Percentiles rank a stretch among this genome's conserved stretches.
Evolutionary conservation across 2,888 invertebrate species (phyloP).

Genomic region (Dilophus febrilis): DNA sequence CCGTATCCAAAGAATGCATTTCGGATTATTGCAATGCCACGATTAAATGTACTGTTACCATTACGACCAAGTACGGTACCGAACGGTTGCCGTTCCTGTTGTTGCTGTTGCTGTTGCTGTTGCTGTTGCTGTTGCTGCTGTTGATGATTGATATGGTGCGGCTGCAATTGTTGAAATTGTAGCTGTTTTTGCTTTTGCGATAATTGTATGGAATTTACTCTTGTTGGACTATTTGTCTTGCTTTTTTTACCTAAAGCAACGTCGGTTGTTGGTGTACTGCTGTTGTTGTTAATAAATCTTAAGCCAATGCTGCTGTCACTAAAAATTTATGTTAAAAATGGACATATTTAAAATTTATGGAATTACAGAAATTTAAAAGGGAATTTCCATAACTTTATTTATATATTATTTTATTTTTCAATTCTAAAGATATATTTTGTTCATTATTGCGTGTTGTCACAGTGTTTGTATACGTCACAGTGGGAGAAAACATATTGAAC

Average conservation of each 20-base stretch:
- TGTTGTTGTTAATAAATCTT: too few relatives aligned
- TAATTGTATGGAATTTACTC: neutral
- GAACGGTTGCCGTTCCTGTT: neutral
- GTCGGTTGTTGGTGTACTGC: neutral
- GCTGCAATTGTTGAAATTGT: neutral
- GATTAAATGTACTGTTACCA: neutral
- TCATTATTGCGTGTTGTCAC: too few relatives aligned
- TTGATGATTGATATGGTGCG: neutral
- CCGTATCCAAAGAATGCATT: neutral
- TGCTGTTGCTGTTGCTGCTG: neutral
- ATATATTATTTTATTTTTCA: neutral
- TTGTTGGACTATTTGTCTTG: neutral
- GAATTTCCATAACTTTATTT: too few relatives aligned
- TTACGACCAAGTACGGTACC: neutral
- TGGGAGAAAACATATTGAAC: neutral
- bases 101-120: neutral
- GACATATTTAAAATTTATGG: too few relatives aligned
- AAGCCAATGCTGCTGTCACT: neutral
- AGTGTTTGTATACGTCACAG: neutral
- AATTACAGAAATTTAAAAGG: too few relatives aligned
- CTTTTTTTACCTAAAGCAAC: conserved; percentile 1
- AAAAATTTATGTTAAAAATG: too few relatives aligned
- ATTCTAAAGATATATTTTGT: neutral
- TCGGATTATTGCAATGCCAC: neutral
- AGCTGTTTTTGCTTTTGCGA: neutral